These are phyloP conservation scores for Aphidius colemani DNA, from an alignment of 2,888 invertebrate species.

Conservation along the genomic window DNA sequence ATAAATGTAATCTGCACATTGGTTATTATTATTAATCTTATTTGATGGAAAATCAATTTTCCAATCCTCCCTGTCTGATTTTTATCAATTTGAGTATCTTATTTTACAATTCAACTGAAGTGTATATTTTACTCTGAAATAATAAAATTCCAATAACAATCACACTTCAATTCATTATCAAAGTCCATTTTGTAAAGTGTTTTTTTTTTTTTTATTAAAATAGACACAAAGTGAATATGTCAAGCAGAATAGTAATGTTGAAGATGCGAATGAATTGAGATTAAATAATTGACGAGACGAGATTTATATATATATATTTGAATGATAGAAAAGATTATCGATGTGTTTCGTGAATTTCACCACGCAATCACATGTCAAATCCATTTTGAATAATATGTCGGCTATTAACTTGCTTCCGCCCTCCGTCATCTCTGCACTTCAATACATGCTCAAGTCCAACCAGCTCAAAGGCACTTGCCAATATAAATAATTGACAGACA, in stretches of 20 bases:
- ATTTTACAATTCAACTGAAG: no score
- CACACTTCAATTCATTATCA: slow-evolving; percentile 16
- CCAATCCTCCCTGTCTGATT: no score
- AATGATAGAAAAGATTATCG: slow-evolving; percentile 31
- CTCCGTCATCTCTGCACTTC: slow-evolving; percentile 11
- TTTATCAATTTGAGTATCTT: no score
- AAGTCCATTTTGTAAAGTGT: neutral
- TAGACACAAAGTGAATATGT: neutral
- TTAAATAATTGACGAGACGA: slow-evolving; percentile 8
- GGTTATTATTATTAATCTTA: no score
- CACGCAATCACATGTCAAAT: slow-evolving; percentile 30
- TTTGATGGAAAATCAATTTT: no score
- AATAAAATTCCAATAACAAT: slow-evolving; percentile 10
- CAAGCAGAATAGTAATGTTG: neutral
- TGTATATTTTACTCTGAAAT: no score
- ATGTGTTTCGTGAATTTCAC: slow-evolving; percentile 30
- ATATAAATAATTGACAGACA: neutral
- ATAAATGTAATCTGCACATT: no score
- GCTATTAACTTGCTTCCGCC: slow-evolving; percentile 44
- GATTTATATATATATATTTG: slow-evolving; percentile 11
- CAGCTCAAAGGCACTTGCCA: neutral
- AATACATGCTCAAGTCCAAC: no score
- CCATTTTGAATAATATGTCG: slow-evolving; percentile 46
- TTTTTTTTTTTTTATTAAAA: slow-evolving; percentile 5
- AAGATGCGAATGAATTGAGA: slow-evolving; percentile 14